Evolutionary conservation across 2,113 vertebrate species (phyloP).

Genomic region (Todiramphus saurophagus): DNA sequence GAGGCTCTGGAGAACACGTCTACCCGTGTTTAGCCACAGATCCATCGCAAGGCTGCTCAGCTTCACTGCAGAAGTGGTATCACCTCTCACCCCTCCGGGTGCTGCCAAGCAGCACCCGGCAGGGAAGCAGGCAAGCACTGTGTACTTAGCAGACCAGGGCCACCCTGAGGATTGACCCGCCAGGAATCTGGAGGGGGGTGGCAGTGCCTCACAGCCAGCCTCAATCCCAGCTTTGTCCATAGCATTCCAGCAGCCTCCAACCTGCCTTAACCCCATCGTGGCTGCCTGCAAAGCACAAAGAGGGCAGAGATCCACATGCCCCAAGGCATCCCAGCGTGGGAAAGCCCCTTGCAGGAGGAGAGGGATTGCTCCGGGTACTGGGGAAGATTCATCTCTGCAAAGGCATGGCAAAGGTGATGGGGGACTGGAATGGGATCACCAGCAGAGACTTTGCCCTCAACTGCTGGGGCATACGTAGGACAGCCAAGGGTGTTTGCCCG

Average conservation of each 20-base stretch:
- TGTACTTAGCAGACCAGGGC: background rate
- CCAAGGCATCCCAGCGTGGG: rapidly evolving
- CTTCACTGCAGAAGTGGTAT: background rate
- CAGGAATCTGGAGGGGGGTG: conserved; percentile 78
- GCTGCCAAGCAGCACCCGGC: background rate
- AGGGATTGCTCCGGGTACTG: background rate
- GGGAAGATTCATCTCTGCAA: background rate
- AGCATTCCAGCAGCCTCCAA: conserved; percentile 69
- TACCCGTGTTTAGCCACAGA: conserved; percentile 30
- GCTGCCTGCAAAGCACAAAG: background rate
- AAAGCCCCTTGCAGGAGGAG: background rate
- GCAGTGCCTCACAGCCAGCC: conserved; percentile 19
- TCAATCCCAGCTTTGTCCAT: conserved; percentile 78
- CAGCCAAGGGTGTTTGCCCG: background rate
- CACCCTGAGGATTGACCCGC: conserved; percentile 70
- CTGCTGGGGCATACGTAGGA: background rate
- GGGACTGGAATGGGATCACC: background rate
- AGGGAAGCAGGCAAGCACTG: background rate
- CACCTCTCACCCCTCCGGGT: background rate
- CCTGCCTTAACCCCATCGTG: background rate
- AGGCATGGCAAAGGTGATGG: background rate
- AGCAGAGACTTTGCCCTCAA: background rate
- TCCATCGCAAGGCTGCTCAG: background rate
- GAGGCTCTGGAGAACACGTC: background rate
- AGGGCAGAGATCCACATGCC: background rate